Evolutionary conservation across 2,113 vertebrate species (phyloP).

Genomic region (Telmatochromis sp.): DNA sequence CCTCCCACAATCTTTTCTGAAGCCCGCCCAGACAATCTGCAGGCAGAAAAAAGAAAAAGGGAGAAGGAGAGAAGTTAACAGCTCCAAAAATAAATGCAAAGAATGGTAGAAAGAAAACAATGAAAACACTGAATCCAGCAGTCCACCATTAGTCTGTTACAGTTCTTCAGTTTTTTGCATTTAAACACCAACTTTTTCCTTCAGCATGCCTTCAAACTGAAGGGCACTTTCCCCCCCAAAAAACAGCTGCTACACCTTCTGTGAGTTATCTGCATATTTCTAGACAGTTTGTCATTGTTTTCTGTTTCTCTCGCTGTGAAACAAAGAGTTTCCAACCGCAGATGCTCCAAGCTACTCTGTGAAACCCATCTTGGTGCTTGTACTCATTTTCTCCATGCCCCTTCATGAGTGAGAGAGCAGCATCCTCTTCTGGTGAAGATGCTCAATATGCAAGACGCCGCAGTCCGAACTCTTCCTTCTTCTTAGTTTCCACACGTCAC

Average conservation of each 20-base stretch:
- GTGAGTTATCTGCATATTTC: background rate
- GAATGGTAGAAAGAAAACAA: background rate
- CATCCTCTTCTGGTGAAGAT: slow-evolving; percentile 67
- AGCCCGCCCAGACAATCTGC: slow-evolving; percentile 28
- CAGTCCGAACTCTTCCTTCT: fast-evolving
- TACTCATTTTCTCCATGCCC: background rate
- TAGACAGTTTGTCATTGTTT: background rate
- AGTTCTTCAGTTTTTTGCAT: too few relatives aligned
- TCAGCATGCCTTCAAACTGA: background rate
- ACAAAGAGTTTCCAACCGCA: background rate
- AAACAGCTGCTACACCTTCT: background rate
- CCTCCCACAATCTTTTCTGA: slow-evolving; percentile 29
- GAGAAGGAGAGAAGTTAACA: background rate
- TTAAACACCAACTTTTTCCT: background rate
- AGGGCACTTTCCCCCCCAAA: fast-evolving
- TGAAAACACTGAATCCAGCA: background rate
- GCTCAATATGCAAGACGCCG: background rate
- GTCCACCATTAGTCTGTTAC: background rate
- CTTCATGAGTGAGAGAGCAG: slow-evolving; percentile 59
- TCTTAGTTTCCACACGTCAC: background rate
- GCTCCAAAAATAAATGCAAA: background rate
- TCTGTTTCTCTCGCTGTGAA: background rate
- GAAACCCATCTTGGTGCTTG: background rate
- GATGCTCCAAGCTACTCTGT: background rate
- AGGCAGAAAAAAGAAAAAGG: background rate